Evolutionary conservation across 53 echinoderm and acorn worm genomes (phyloP).

Genomic region (Temnopleurus reevesii): DNA sequence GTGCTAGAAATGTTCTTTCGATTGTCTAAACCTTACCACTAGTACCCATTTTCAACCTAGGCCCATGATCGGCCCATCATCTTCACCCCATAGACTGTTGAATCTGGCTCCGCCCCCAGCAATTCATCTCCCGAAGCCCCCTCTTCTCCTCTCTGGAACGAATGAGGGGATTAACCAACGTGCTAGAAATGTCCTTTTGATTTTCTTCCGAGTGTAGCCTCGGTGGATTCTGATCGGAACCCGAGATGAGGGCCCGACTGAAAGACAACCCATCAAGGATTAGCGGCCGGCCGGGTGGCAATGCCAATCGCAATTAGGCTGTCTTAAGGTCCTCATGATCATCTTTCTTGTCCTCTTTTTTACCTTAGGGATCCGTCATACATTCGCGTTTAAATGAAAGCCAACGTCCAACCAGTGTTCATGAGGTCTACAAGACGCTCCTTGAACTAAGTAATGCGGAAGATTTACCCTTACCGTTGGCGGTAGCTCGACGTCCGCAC

Average conservation of each 20-base stretch:
- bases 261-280: conserved; percentile 58
- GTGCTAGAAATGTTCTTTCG: conserved; percentile 58
- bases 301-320: conserved; percentile 59
- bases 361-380: neutral
- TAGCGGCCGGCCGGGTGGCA: conserved; percentile 52
- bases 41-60: neutral
- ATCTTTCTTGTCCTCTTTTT: neutral
- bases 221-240: conserved; percentile 4
- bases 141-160: conserved; percentile 33
- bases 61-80: neutral
- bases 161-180: conserved; percentile 57
- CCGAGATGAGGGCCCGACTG: conserved; percentile 36
- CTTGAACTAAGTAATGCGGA: too few relatives aligned
- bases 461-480: too few relatives aligned
- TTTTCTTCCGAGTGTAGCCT: conserved; percentile 50
- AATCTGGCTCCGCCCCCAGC: neutral
- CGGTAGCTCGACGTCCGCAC: neutral
- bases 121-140: conserved; percentile 12
- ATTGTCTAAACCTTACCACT: too few relatives aligned
- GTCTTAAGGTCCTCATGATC: conserved; percentile 46
- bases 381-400: neutral
- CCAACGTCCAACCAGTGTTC: neutral
- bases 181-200: conserved; percentile 60
- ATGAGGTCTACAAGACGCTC: too few relatives aligned
- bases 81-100: neutral